Conservation (phyloP, 1,140 invertebrate genomes). For the Triops longicaudatus region DNA sequence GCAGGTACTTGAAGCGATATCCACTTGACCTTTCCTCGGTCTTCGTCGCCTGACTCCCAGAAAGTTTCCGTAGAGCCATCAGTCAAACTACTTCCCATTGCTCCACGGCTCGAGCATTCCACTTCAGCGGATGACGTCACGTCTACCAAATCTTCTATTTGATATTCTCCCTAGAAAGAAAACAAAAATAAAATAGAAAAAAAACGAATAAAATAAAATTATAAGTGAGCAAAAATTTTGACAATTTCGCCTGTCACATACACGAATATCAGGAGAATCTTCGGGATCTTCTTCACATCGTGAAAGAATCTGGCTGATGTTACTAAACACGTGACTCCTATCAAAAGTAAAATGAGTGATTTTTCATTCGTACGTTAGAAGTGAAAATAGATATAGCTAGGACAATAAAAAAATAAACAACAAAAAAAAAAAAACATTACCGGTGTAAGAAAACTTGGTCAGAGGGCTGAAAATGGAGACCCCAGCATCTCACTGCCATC, state of each 20-base stretch:
- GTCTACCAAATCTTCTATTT: constrained; percentile 59
- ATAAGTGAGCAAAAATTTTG: constrained; percentile 49
- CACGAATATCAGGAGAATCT: not conserved
- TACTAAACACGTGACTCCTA: constrained; percentile 85
- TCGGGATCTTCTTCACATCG: constrained; percentile 69
- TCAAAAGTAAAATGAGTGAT: constrained; percentile 27
- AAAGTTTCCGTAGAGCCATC: constrained; percentile 96
- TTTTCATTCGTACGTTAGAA: not conserved
- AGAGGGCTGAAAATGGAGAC: constrained; percentile 71
- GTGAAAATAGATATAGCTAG: too few species aligned
- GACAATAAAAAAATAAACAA: too few species aligned
- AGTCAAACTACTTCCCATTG: constrained; percentile 83
- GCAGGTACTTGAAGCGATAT: constrained; percentile 29
- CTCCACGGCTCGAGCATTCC: constrained; percentile 81
- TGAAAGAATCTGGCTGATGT: constrained; percentile 91
- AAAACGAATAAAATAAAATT: constrained; percentile 42
- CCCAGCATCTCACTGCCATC: constrained; percentile 89
- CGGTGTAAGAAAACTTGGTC: constrained; percentile 91
- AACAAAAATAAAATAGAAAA: too few species aligned
- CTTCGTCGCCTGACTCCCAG: constrained; percentile 98
- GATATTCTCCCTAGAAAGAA: constrained; percentile 40
- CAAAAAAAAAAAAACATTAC: constrained; percentile 37
- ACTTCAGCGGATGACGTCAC: constrained; percentile 69
- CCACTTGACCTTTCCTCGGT: constrained; percentile 41
- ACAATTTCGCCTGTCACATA: not conserved